Base-by-base conservation (phyloP, 1,140 invertebrate species). In the Drosophila virilis region DNA sequence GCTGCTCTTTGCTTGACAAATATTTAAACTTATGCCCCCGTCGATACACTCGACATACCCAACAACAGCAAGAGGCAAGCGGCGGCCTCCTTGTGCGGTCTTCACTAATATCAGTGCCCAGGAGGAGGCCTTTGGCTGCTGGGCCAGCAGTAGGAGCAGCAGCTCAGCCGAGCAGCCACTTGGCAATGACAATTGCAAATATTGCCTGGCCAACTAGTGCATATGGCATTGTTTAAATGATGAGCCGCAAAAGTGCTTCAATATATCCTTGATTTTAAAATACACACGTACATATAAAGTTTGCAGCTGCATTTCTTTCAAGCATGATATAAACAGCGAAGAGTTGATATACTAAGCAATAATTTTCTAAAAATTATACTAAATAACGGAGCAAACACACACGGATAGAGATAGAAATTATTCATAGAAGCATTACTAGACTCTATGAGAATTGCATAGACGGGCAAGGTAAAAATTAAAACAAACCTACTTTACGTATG, bases 1-100 rank as follows among this genome's bases (percentile, higher is more conserved):
- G 32, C 15, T 35, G 66, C 45, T 37, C 28, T 58, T 52, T 51
- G 32, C 57, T 60, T 43, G 6, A 22, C 66, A 69, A 69, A 69
- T 69, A 69, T 69, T 69, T 52, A 38, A 61, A 22, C 46, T 35
- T 67, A 22, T 45, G 45, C 54, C 17, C 22, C 52, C 64, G 35
- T 8, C 64, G 35, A 55, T 38, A 50, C 22, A 60, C 45, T 35
- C 50, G 9, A 52, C 22, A 13, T 17, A 33, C 9, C 22, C 22
- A 32, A 43, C 37, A 59, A 51, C 42, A 66, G 17, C 13, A 8
- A 8, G 12, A 28, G 40, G 15, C 43, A 37, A 48, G 12, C 28
- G 28, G 15, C 8, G 22, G 9, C n/a, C 9, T 32, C 6, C 10
- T 46, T 48, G 42, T 54, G 28, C 13, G 37, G 15, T 8, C 28